Evolutionary conservation across 2,888 invertebrate species (phyloP).

Genomic region (Pristionchus maxplancki): DNA sequence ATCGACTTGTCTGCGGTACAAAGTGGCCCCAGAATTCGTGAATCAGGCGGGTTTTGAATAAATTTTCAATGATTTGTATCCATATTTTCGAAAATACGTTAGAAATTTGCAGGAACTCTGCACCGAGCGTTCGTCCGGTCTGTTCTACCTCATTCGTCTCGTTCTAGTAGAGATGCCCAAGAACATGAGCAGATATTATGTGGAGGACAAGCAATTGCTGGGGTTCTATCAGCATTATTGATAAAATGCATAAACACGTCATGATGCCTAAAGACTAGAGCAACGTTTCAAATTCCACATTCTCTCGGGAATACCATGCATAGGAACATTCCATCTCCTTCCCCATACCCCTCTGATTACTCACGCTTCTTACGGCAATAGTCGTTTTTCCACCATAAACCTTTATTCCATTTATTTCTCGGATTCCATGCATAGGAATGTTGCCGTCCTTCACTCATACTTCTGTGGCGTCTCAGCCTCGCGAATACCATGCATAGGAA

Average conservation of each 20-base stretch:
- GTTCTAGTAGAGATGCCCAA: conserved; percentile 15
- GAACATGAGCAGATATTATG: neutral
- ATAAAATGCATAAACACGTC: too few species aligned
- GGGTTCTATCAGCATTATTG: conserved; percentile 15
- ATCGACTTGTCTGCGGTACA: neutral
- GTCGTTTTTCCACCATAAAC: too few species aligned
- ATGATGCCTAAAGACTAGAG: too few species aligned
- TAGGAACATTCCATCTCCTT: neutral
- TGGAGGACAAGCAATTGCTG: neutral
- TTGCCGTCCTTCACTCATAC: too few species aligned
- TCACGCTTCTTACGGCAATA: neutral
- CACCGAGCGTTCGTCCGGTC: neutral
- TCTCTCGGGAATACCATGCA: neutral
- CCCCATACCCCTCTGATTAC: neutral
- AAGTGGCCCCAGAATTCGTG: neutral
- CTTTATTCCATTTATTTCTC: too few species aligned
- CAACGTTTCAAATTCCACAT: too few species aligned
- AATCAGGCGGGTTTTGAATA: neutral
- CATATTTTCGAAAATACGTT: neutral
- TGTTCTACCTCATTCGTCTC: conserved; percentile 6
- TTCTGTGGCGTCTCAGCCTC: too few species aligned
- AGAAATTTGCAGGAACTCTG: neutral
- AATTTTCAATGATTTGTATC: neutral
- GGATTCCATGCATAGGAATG: too few species aligned
- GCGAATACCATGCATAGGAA: too few species aligned